A percentile compares a stretch with the other conserved stretches of the same genome.
Evolutionary conservation across 2,888 invertebrate genomes (phyloP).

Genomic region (Augochlorella aurata): DNA sequence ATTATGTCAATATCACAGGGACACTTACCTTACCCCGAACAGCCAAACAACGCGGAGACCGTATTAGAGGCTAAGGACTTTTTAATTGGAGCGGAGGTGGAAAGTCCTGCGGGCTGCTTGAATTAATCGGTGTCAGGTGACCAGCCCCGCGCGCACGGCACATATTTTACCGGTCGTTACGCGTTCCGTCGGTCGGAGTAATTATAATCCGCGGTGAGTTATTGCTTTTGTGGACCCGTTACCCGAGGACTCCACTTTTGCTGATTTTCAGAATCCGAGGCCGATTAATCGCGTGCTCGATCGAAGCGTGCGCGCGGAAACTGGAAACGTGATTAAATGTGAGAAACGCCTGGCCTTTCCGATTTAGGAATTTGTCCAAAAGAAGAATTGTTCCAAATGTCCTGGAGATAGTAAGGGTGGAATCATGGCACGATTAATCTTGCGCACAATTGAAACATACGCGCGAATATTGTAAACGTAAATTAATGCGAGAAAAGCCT

Average conservation of each 20-base stretch:
- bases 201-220: slow-evolving; percentile 21
- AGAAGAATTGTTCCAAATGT: too few species aligned
- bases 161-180: slow-evolving; percentile 38
- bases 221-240: slow-evolving; percentile 2
- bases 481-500: too few species aligned
- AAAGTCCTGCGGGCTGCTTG: slow-evolving; percentile 26
- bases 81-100: slow-evolving; percentile 11
- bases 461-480: too few species aligned
- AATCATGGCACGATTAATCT: too few species aligned
- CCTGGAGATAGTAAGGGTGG: too few species aligned
- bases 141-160: not conserved
- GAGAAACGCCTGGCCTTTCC: too few species aligned
- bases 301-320: not conserved
- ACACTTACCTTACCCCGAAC: not conserved
- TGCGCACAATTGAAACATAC: too few species aligned
- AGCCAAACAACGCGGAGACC: not conserved
- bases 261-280: not conserved
- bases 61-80: slow-evolving; percentile 11
- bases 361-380: too few species aligned
- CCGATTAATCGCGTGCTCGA: not conserved
- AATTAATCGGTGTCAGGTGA: slow-evolving; percentile 40
- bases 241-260: not conserved
- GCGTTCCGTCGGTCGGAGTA: slow-evolving; percentile 11
- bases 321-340: not conserved
- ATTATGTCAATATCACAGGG: too few species aligned